A percentile compares a stretch with the other conserved stretches of the same genome.
Evolutionary conservation across 2,113 vertebrate species (phyloP).

Genomic region (Corythoichthys haematopterus): DNA sequence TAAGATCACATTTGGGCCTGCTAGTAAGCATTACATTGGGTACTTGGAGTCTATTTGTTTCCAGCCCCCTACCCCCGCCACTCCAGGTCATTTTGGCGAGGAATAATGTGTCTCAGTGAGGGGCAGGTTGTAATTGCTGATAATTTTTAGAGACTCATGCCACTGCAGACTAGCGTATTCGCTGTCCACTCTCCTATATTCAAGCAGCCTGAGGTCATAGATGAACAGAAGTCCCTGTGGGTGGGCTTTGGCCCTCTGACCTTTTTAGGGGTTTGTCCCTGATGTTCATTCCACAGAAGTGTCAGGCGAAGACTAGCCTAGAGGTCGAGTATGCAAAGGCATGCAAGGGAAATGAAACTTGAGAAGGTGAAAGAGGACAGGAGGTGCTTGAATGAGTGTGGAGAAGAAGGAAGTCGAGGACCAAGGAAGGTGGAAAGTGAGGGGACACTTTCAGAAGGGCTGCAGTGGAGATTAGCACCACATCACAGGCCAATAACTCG

Average conservation of each 20-base stretch:
- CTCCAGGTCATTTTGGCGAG: background rate
- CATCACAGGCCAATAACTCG: slow-evolving; percentile 64
- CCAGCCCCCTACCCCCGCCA: too few species aligned
- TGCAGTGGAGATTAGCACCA: slow-evolving; percentile 54
- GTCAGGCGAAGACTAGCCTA: slow-evolving; percentile 47
- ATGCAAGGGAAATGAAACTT: slow-evolving; percentile 37
- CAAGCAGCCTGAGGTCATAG: slow-evolving; percentile 47
- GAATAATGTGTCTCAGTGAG: background rate
- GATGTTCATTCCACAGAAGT: slow-evolving; percentile 55
- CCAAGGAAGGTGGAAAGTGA: slow-evolving; percentile 9
- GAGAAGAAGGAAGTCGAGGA: slow-evolving; percentile 27
- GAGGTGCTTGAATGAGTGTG: slow-evolving; percentile 46
- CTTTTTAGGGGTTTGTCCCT: slow-evolving; percentile 58
- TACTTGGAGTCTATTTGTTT: too few species aligned
- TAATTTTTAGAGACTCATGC: slow-evolving; percentile 6
- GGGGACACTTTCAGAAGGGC: slow-evolving; percentile 38
- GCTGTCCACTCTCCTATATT: background rate
- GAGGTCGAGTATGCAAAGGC: slow-evolving; percentile 47
- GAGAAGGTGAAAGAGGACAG: slow-evolving; percentile 64
- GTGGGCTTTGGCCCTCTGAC: slow-evolving; percentile 44
- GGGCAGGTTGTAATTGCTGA: background rate
- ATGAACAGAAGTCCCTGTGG: slow-evolving; percentile 49
- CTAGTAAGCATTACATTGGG: background rate
- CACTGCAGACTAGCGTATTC: slow-evolving; percentile 1
- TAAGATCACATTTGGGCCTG: background rate